Conservation (phyloP, 2,113 vertebrate species). For the Canis aureus region DNA sequence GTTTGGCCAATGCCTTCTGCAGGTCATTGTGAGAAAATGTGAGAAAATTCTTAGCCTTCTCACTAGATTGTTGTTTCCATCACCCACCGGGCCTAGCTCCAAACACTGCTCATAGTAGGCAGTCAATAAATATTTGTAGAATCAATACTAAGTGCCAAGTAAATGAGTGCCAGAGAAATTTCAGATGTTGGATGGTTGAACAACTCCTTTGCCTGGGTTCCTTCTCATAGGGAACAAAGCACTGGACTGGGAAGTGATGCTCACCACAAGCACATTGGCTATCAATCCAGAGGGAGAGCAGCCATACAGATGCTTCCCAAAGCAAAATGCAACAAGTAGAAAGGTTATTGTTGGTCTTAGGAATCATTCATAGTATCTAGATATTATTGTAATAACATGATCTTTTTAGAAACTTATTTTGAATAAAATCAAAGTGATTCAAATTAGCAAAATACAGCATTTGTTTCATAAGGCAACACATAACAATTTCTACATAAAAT, state of each 20-base stretch:
- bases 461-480: not conserved
- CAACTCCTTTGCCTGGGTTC: not conserved
- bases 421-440: slow-evolving; percentile 28
- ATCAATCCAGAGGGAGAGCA: not conserved
- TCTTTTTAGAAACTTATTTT: slow-evolving; percentile 11
- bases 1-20: not conserved
- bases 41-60: not conserved
- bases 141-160: slow-evolving; percentile 6
- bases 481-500: not conserved
- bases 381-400: not conserved
- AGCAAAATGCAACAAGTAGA: not conserved
- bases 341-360: not conserved
- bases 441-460: not conserved
- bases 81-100: not conserved
- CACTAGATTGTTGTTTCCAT: not conserved
- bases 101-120: not conserved
- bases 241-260: not conserved
- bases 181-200: not conserved
- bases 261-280: not conserved
- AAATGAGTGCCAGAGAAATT: slow-evolving; percentile 44
- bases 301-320: not conserved
- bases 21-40: not conserved
- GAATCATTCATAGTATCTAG: not conserved
- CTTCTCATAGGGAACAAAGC: not conserved
- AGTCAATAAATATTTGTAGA: not conserved